Base-by-base conservation (phyloP, 2,888 invertebrate genomes). In the Leptinotarsa juncta region DNA sequence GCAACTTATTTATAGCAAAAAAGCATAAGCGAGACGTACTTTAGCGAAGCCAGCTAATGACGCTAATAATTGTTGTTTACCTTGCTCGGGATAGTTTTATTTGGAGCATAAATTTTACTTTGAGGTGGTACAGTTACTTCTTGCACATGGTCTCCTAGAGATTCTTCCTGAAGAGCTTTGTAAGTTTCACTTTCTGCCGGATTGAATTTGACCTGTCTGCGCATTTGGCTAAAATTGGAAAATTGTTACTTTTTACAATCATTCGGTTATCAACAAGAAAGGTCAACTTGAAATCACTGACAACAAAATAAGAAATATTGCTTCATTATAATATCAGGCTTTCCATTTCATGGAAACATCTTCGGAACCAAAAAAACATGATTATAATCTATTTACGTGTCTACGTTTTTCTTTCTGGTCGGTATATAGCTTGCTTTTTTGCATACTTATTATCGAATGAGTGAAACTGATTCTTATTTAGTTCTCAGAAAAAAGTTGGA, bases 171-270 rank as follows among this genome's bases (percentile, higher is more conserved):
- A 79, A 96, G 92, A 84, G 94, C 95, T 90, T 93, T 94, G 91
- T 92, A 96, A 75, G 96, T 95, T 88, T 96, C 96, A 86, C 96
- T 96, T 90, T 94, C 93, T 87, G 94, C 93, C 82, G 96, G 96
- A 91, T 96, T 96, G 91, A 94, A 96, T 87, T 91, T 92, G 87
- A 93, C 89, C 81, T 94, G 92, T 88, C 93, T 93, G 91, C 92
- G 93, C 88, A 84, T 78, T 76, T 80, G 80, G 55, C 87, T 86
- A 76, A 18, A 80, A 80, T 60, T 7, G 50, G 20, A 70, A 48
- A 62, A 23, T 16, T 49, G 7, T 49, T 14, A 26, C 3, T 42
- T 42, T 32, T 42, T 10, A 42, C 42, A 42, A 42, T 42, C 42
- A 42, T 42, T 42, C 3, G 12, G 42, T 42, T 42, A 42, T 42